phyloP scores from a whole-genome alignment of 2,888 invertebrate genomes.

The Vandiemenella viatica region DNA sequence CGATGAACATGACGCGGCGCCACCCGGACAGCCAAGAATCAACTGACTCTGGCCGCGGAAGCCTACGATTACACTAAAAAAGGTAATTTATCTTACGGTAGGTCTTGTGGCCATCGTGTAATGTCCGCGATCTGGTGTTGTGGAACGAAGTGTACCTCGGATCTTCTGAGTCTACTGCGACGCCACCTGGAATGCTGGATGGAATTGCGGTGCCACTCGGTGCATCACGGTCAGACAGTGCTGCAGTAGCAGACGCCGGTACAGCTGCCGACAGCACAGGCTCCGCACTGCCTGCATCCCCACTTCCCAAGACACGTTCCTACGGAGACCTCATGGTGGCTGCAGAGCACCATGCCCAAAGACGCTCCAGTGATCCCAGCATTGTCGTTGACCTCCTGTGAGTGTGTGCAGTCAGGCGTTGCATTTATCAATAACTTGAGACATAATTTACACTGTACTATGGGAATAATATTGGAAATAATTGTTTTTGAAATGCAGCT shows the following conservation, averaged over 20 bases:
- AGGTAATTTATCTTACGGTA: slow-evolving; percentile 29
- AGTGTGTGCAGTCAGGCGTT: no score
- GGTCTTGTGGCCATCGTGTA: slow-evolving; percentile 62
- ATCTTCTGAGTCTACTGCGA: slow-evolving; percentile 25
- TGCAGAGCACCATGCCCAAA: slow-evolving; percentile 35
- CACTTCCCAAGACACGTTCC: slow-evolving; percentile 46
- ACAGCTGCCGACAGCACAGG: slow-evolving; percentile 18
- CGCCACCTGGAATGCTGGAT: slow-evolving; percentile 8
- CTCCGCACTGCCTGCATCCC: slow-evolving; percentile 24
- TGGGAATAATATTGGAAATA: no score
- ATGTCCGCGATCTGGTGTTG: slow-evolving; percentile 63
- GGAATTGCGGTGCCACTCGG: background rate
- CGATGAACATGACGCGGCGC: no score
- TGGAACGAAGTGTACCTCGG: slow-evolving; percentile 80
- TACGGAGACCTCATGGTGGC: slow-evolving; percentile 67
- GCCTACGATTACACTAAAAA: no score
- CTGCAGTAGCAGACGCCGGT: slow-evolving; percentile 16
- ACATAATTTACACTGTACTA: no score
- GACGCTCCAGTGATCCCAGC: slow-evolving; percentile 75
- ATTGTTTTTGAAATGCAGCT: no score
- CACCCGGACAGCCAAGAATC: no score
- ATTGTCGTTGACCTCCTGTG: no score
- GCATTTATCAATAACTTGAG: no score
- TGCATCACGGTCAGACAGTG: slow-evolving; percentile 23
- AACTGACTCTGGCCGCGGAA: no score